Conservation (phyloP, 2,113 vertebrate species). For the Xyliphius kryptos region DNA sequence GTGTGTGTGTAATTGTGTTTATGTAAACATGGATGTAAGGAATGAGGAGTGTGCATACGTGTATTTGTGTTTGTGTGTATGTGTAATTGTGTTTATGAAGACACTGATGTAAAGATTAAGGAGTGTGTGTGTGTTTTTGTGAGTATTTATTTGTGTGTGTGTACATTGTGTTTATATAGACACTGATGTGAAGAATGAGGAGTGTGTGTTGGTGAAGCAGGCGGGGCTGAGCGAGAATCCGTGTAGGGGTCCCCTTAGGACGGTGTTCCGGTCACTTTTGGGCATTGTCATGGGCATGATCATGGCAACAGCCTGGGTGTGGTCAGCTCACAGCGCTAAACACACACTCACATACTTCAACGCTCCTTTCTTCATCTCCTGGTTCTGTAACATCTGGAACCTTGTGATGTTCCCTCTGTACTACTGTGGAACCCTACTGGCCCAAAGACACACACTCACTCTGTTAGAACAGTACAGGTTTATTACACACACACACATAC, state of each 20-base stretch:
- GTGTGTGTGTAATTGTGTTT: too few relatives aligned
- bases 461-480: constrained; percentile 41
- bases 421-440: constrained; percentile 40
- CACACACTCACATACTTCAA: constrained; percentile 29
- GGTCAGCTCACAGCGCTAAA: constrained; percentile 41
- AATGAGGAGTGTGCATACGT: too few relatives aligned
- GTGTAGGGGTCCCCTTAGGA: constrained; percentile 16
- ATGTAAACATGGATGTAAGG: too few relatives aligned
- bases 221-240: background rate
- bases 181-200: constrained; percentile 1
- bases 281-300: constrained; percentile 37
- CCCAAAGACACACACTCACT: constrained; percentile 5
- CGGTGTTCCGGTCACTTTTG: constrained; percentile 4
- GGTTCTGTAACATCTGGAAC: constrained; percentile 52
- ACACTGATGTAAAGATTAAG: too few relatives aligned
- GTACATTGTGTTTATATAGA: background rate
- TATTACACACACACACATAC: too few relatives aligned
- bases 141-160: background rate
- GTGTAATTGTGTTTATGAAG: too few relatives aligned
- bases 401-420: constrained; percentile 48
- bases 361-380: constrained; percentile 48
- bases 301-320: constrained; percentile 42
- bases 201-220: background rate
- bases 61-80: too few relatives aligned
- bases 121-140: too few relatives aligned